These are phyloP conservation scores for Megaceryle maxima DNA, from an alignment of 2,113 vertebrate species.

Conservation along the genomic window DNA sequence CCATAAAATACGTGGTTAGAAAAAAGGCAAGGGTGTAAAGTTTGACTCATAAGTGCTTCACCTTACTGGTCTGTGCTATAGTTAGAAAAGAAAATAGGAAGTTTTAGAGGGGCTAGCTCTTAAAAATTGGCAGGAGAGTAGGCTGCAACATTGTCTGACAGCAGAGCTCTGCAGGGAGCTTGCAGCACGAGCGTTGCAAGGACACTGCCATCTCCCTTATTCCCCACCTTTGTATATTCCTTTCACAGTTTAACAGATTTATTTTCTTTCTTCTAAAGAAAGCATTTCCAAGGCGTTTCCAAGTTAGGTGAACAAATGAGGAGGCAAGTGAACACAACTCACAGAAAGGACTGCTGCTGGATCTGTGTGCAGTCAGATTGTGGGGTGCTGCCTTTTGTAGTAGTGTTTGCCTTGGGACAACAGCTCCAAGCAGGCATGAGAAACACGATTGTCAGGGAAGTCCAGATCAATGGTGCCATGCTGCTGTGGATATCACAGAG, in stretches of 20 bases:
- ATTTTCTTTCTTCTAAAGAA: background rate
- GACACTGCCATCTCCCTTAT: background rate
- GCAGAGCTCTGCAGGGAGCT: background rate
- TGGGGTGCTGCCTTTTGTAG: background rate
- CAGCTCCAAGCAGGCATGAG: too few species aligned
- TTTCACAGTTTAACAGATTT: background rate
- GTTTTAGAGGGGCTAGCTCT: background rate
- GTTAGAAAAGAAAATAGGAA: background rate
- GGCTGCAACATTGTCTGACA: background rate
- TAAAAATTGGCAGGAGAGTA: background rate
- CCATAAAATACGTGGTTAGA: background rate
- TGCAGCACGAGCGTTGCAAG: background rate
- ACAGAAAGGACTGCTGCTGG: background rate
- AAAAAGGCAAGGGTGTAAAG: background rate
- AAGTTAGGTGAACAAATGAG: background rate
- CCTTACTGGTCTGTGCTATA: background rate
- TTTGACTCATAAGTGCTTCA: background rate
- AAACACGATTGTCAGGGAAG: too few species aligned
- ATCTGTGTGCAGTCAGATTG: background rate
- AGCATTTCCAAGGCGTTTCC: background rate
- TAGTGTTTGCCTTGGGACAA: too few species aligned
- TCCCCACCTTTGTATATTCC: background rate
- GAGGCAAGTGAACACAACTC: background rate
- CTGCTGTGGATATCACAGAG: background rate
- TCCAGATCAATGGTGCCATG: background rate